These are phyloP conservation scores for Iguana delicatissima DNA, from an alignment of 2,797 vertebrate genomes.

Conservation along the genomic window DNA sequence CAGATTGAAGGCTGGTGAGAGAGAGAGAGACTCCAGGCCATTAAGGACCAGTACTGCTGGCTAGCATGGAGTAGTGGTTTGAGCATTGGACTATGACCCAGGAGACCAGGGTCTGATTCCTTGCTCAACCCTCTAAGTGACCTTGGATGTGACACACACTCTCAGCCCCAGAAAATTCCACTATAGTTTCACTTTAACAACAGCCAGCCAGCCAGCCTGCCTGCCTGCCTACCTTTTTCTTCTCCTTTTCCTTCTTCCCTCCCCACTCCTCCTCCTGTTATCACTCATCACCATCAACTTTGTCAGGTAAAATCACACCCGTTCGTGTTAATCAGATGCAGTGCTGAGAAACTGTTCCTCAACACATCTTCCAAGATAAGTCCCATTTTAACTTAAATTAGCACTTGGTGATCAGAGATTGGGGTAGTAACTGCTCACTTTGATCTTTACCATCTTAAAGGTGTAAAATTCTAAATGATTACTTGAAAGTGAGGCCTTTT, in stretches of 20 bases:
- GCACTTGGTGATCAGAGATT: neutral
- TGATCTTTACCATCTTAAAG: neutral
- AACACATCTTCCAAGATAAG: neutral
- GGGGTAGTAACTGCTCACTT: neutral
- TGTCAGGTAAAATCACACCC: neutral
- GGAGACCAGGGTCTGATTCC: no score
- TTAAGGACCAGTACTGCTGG: neutral
- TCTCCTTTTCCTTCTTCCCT: neutral
- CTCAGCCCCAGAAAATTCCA: no score
- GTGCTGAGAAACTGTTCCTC: neutral
- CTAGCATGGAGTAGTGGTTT: no score
- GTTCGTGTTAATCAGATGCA: neutral
- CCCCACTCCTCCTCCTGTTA: no score
- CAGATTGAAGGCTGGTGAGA: neutral
- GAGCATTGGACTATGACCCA: no score
- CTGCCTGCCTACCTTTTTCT: no score
- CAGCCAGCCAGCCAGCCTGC: no score
- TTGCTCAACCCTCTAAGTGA: no score
- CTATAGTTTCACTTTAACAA: no score
- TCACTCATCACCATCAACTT: neutral
- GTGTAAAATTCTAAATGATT: neutral
- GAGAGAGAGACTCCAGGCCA: neutral
- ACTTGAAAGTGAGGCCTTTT: neutral
- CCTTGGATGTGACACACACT: no score
- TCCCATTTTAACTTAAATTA: neutral